These are phyloP conservation scores for Calameuta idolon DNA, from an alignment of 2,888 invertebrate species.

Conservation along the genomic window DNA sequence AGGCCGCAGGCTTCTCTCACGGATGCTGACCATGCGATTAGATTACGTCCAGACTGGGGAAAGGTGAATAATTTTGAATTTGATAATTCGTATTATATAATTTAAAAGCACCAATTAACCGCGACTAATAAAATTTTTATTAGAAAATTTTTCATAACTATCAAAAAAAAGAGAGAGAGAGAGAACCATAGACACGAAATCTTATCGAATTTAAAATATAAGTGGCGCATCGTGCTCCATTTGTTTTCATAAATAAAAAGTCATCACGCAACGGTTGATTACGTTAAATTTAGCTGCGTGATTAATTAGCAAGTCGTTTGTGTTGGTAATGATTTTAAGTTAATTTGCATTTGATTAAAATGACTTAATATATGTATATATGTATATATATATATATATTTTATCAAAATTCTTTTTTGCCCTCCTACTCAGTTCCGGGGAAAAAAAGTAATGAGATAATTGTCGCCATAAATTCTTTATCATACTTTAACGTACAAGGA, in stretches of 20 bases:
- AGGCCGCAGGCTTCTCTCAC: constrained; percentile 74
- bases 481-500: not conserved
- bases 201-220: not conserved
- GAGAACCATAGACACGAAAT: too few species aligned
- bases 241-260: not conserved
- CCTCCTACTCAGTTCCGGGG: not conserved
- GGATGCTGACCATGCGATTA: constrained; percentile 75
- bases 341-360: not conserved
- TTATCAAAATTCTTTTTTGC: not conserved
- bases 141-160: not conserved
- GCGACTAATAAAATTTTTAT: not conserved
- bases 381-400: too few species aligned
- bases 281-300: not conserved
- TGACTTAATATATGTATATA: not conserved
- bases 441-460: not conserved
- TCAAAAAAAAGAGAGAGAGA: not conserved
- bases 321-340: not conserved
- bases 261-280: not conserved
- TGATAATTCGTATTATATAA: not conserved
- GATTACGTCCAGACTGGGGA: constrained; percentile 75
- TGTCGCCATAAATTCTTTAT: not conserved
- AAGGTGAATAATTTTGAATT: constrained; percentile 69
- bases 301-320: not conserved
- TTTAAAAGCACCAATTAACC: not conserved
- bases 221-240: not conserved